Conservation (phyloP, 2,797 vertebrate species). For the Prionace glauca region DNA sequence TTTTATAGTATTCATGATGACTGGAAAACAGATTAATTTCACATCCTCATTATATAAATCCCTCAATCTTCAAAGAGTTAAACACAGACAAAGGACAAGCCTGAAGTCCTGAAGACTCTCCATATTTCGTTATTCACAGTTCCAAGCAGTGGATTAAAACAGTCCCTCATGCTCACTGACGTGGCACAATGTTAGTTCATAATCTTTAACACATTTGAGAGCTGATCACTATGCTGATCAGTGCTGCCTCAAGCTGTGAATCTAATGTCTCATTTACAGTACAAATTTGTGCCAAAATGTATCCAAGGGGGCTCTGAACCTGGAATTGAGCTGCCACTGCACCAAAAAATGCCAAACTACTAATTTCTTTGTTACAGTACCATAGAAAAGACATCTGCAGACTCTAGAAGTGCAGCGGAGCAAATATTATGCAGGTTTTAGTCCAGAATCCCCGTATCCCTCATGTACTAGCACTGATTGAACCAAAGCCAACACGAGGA, state of each 20-base stretch:
- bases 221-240: conserved; percentile 10
- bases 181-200: conserved; percentile 16
- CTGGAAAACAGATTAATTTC: conserved; percentile 26
- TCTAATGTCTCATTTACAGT: conserved; percentile 34
- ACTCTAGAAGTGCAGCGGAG: not conserved
- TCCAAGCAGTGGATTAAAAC: conserved; percentile 28
- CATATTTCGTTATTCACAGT: conserved; percentile 26
- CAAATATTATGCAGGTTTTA: conserved; percentile 6
- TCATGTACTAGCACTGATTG: not conserved
- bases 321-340: not conserved
- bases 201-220: conserved; percentile 14
- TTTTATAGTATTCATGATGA: conserved; percentile 16
- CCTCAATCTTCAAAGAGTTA: conserved; percentile 30
- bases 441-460: not conserved
- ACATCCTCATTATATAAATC: conserved; percentile 21
- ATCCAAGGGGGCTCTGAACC: not conserved
- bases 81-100: conserved; percentile 11
- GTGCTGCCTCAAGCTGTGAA: conserved; percentile 17
- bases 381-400: not conserved
- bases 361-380: not conserved
- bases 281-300: conserved; percentile 12
- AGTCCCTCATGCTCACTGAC: conserved; percentile 27
- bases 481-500: not conserved
- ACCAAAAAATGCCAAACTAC: not conserved
- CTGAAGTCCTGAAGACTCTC: conserved; percentile 26